Percentiles rank a stretch among this genome's conserved stretches.
Conservation (phyloP, 2,888 invertebrate species). For the Galerucella nymphaeae region DNA sequence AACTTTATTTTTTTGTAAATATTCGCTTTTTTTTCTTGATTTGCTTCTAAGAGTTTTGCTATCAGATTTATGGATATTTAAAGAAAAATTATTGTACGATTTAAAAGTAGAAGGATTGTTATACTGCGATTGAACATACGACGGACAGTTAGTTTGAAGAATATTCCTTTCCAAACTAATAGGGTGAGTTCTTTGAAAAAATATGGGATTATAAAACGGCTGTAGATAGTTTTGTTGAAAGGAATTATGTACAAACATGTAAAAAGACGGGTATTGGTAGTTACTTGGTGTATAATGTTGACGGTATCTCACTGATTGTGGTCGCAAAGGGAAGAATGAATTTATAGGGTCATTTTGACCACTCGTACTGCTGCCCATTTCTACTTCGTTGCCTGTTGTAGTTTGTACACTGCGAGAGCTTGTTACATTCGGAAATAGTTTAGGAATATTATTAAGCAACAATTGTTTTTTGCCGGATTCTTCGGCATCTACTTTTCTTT, state of each 20-base stretch:
- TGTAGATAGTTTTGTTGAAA: slow-evolving; percentile 44
- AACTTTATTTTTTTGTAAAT: slow-evolving; percentile 31
- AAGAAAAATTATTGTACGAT: slow-evolving; percentile 35
- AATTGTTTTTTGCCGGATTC: slow-evolving; percentile 18
- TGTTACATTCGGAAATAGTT: slow-evolving; percentile 28
- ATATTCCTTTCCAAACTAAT: slow-evolving; percentile 34
- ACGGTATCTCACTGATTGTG: slow-evolving; percentile 34
- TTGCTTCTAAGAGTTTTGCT: slow-evolving; percentile 33
- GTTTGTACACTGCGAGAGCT: slow-evolving; percentile 42
- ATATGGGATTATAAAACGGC: slow-evolving; percentile 40
- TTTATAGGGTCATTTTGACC: slow-evolving; percentile 28
- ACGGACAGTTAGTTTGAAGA: slow-evolving; percentile 36
- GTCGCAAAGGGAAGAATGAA: slow-evolving; percentile 31
- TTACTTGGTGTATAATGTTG: slow-evolving; percentile 38
- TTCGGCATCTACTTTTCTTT: slow-evolving; percentile 34
- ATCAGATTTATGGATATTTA: slow-evolving; percentile 36
- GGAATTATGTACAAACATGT: slow-evolving; percentile 43
- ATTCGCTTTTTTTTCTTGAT: slow-evolving; percentile 35
- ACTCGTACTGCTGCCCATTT: slow-evolving; percentile 28
- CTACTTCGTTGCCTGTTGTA: slow-evolving; percentile 33
- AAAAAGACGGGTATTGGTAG: slow-evolving; percentile 43
- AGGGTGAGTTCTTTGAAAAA: slow-evolving; percentile 39
- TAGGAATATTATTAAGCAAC: slow-evolving; percentile 22
- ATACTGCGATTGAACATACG: slow-evolving; percentile 38
- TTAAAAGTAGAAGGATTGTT: slow-evolving; percentile 33